phyloP scores from a whole-genome alignment of 2,113 vertebrate genomes.

The Barbus barbus region DNA sequence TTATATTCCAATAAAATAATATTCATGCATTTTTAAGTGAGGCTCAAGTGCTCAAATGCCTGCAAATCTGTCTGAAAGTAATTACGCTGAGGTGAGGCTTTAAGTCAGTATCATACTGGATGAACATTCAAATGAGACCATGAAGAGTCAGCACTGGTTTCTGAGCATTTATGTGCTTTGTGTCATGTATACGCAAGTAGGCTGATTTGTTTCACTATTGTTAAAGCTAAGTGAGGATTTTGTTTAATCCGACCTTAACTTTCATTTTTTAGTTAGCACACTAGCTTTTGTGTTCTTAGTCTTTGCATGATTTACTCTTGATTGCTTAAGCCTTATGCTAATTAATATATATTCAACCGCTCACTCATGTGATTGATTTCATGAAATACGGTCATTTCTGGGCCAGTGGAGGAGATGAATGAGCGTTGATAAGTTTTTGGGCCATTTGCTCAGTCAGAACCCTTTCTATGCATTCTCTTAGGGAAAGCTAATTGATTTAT shows the following conservation, averaged over 20 bases:
- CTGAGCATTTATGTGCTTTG: slow-evolving; percentile 25
- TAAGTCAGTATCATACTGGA: background rate
- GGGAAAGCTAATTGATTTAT: background rate
- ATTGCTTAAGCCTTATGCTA: slow-evolving; percentile 47
- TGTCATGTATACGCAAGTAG: slow-evolving; percentile 8
- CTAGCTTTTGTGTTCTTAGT: slow-evolving; percentile 28
- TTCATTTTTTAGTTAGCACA: background rate
- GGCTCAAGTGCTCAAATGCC: background rate
- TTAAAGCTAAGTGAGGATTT: slow-evolving; percentile 22
- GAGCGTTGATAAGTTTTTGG: no score
- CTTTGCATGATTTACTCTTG: slow-evolving; percentile 35
- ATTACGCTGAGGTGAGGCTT: background rate
- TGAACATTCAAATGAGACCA: background rate
- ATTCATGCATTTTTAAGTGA: background rate
- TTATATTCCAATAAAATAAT: background rate
- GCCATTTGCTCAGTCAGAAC: no score
- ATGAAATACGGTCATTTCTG: slow-evolving; percentile 12
- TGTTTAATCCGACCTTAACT: background rate
- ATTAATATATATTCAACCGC: slow-evolving; percentile 41
- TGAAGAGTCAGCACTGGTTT: slow-evolving; percentile 8
- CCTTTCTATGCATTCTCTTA: background rate
- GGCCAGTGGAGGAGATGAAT: background rate
- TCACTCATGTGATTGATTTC: slow-evolving; percentile 29
- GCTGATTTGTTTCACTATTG: slow-evolving; percentile 7
- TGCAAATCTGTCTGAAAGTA: background rate